Conservation (phyloP, 2,888 invertebrate genomes). For the Anorthoa munda region DNA sequence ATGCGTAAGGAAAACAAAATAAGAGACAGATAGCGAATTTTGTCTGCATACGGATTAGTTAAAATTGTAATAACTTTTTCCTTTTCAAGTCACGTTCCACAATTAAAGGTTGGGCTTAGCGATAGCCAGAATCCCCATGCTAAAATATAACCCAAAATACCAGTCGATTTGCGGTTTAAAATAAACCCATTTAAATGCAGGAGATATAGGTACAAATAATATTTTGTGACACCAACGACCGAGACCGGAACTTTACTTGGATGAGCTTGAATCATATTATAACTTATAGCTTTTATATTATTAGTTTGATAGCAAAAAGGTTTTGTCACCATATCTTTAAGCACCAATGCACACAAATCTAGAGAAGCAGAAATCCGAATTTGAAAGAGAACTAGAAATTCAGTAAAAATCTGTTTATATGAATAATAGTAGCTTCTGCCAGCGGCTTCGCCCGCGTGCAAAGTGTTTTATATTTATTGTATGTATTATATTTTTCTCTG, state of each 20-base stretch:
- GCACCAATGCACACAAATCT: background rate
- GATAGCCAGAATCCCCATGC: background rate
- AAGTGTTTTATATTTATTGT: too few species aligned
- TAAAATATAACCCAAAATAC: background rate
- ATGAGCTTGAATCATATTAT: constrained; percentile 21
- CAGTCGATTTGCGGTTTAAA: constrained; percentile 23
- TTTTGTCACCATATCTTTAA: background rate
- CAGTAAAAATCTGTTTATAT: too few species aligned
- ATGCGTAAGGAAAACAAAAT: background rate
- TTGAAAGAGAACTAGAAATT: too few species aligned
- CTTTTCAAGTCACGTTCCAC: background rate
- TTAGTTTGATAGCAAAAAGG: background rate
- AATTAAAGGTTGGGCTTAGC: constrained; percentile 4
- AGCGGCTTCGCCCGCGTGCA: too few species aligned
- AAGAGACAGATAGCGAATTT: background rate
- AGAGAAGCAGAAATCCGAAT: background rate
- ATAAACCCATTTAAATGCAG: constrained; percentile 32
- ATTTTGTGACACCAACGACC: constrained; percentile 14
- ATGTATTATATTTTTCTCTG: too few species aligned
- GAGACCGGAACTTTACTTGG: background rate
- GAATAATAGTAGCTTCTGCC: too few species aligned
- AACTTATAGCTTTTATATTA: background rate
- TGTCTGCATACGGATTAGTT: too few species aligned
- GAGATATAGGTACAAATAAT: constrained; percentile 6
- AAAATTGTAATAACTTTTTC: background rate